Evolutionary conservation across 2,888 invertebrate genomes (phyloP).

Genomic region (Cheilosia variabilis): DNA sequence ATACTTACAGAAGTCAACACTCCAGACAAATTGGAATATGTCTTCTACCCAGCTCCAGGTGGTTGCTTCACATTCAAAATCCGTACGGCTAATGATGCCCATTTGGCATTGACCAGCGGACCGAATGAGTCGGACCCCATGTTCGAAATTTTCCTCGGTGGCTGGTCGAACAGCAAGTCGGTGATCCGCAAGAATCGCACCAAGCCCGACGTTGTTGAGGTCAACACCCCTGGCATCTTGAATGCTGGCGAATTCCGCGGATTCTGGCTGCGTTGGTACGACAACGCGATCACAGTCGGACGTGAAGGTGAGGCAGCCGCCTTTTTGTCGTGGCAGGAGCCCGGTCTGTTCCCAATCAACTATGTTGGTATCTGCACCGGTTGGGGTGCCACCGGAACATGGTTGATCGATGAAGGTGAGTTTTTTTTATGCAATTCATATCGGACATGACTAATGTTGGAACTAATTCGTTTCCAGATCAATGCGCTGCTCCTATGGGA

Average conservation of each 20-base stretch:
- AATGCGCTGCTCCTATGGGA: constrained; percentile 74
- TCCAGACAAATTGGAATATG: constrained; percentile 92
- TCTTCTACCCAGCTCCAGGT: constrained; percentile 90
- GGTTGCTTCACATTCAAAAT: constrained; percentile 91
- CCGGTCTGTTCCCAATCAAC: constrained; percentile 88
- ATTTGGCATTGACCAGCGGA: constrained; percentile 90
- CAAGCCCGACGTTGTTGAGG: constrained; percentile 90
- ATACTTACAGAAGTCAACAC: constrained; percentile 89
- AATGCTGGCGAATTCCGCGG: constrained; percentile 90
- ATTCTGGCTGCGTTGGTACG: constrained; percentile 93
- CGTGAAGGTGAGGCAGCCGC: constrained; percentile 89
- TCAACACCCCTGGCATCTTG: constrained; percentile 89
- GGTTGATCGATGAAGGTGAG: constrained; percentile 90
- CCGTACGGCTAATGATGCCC: constrained; percentile 92
- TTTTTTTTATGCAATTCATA: neutral
- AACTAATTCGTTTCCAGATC: constrained; percentile 71
- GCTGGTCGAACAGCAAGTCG: constrained; percentile 94
- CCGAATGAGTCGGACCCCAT: constrained; percentile 90
- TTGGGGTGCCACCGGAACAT: constrained; percentile 92
- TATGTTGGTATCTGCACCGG: constrained; percentile 93
- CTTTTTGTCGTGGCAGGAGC: constrained; percentile 90
- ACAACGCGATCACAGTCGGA: constrained; percentile 88
- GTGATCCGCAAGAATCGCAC: constrained; percentile 91
- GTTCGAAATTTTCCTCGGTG: constrained; percentile 94
- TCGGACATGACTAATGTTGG: neutral